Conservation (phyloP, 2,113 vertebrate genomes). For the Hiodon tergisus region DNA sequence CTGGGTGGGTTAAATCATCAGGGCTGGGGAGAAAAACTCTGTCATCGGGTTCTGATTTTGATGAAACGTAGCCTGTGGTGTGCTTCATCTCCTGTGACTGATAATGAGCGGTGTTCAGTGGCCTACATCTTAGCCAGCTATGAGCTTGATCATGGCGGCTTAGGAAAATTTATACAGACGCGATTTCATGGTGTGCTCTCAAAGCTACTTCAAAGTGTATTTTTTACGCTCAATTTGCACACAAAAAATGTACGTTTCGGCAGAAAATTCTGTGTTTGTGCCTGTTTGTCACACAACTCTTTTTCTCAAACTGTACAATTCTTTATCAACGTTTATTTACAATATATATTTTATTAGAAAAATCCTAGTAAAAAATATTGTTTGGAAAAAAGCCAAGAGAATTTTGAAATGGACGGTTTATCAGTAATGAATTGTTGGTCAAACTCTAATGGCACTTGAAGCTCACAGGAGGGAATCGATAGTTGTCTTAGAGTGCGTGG, state of each 20-base stretch:
- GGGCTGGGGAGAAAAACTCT: not conserved
- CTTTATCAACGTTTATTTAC: too few species aligned
- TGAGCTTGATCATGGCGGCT: not conserved
- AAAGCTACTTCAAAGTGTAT: not conserved
- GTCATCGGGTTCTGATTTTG: not conserved
- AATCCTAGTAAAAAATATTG: too few species aligned
- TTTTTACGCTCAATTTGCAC: not conserved
- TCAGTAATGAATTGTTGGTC: too few species aligned
- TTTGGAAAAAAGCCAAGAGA: too few species aligned
- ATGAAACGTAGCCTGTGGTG: not conserved
- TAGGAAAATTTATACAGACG: slow-evolving; percentile 11
- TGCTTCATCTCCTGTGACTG: not conserved
- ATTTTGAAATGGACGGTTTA: too few species aligned
- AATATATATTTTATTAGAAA: too few species aligned
- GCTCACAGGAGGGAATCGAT: too few species aligned
- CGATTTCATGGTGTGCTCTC: not conserved
- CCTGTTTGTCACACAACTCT: too few species aligned
- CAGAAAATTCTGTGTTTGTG: too few species aligned
- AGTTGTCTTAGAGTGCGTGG: not conserved
- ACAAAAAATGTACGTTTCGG: not conserved
- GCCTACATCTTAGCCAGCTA: not conserved
- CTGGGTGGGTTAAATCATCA: not conserved
- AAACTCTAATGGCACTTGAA: too few species aligned
- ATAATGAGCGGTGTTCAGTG: not conserved
- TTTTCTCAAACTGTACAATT: not conserved